Evolutionary conservation across 2,797 vertebrate species (phyloP), one percentile per base, ranked within the genome.

Genomic region (Sciurus vulgaris): DNA sequence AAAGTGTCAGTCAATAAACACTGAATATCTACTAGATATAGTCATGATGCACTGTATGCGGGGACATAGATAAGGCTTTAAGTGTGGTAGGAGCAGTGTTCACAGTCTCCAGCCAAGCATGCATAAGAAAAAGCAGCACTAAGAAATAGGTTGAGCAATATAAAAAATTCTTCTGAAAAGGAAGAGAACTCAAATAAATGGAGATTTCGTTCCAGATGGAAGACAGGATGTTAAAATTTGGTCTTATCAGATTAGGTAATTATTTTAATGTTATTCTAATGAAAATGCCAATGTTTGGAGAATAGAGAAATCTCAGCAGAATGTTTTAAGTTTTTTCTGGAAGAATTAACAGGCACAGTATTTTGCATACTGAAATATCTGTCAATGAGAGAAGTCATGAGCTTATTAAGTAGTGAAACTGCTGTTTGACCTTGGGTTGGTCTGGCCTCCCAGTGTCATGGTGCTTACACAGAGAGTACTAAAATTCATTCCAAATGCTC

Each of bases 291-390:
- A 1, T 78, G 73, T 89, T 44, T 85, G 30, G 47, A 4, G 12
- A 6, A 87, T 74, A 56, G 72, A 90, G 69, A 76, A 77, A 76
- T 86, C 82, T 89, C 84, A 54, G 87, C 38, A 65, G 63, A 61
- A 82, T 84, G 14, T 86, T 76, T 20, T 51, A 67, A 18, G 28
- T 13, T 83, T 95, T 97, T 94, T 88, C 69, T 93, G 44, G 79
- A 92, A 95, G 63, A 81, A 61, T 69, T 73, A 77, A 61, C 18
- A 74, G 61, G n/a, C 51, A 74, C 33, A 38, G 54, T 61, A 33
- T 30, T 51, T 24, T 51, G 22, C 18, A 15, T 35, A 44, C 30
- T 67, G 54, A 38, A 5, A 13, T 74, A 20, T 82, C 33, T 70
- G 47, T 84, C 59, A 38, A 13, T 90, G 70, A 74, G 69, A 87